Evolutionary conservation across 2,113 vertebrate genomes (phyloP).

Genomic region (Psittacula cyanocephala): DNA sequence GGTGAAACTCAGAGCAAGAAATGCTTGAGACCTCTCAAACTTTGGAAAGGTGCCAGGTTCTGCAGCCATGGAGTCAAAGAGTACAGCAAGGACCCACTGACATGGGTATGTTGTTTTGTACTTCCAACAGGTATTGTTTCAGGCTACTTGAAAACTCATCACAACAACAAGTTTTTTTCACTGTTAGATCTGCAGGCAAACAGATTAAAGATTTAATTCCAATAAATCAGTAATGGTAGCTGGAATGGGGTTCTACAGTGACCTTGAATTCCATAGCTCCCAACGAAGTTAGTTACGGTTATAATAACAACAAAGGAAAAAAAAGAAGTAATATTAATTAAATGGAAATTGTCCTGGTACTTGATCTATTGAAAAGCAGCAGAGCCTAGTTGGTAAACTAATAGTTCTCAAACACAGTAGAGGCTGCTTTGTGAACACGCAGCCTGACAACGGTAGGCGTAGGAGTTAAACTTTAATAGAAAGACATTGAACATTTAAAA

Average conservation of each 20-base stretch:
- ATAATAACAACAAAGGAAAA: neutral
- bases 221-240: neutral
- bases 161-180: neutral
- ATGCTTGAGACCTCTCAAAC: neutral
- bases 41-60: neutral
- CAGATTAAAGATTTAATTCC: neutral
- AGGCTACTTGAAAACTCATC: neutral
- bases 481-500: neutral
- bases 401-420: neutral
- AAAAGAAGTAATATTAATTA: neutral
- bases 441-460: neutral
- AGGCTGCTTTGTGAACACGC: neutral
- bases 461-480: neutral
- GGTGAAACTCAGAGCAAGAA: neutral
- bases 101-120: neutral
- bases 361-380: neutral
- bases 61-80: neutral
- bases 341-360: neutral
- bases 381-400: neutral
- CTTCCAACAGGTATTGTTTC: neutral
- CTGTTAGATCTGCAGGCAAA: neutral
- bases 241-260: neutral
- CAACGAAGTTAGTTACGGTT: neutral
- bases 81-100: neutral
- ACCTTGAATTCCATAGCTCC: neutral